These are phyloP conservation scores for Tetraodon nigroviridis DNA, from an alignment of 2,113 vertebrate species.

Conservation along the genomic window DNA sequence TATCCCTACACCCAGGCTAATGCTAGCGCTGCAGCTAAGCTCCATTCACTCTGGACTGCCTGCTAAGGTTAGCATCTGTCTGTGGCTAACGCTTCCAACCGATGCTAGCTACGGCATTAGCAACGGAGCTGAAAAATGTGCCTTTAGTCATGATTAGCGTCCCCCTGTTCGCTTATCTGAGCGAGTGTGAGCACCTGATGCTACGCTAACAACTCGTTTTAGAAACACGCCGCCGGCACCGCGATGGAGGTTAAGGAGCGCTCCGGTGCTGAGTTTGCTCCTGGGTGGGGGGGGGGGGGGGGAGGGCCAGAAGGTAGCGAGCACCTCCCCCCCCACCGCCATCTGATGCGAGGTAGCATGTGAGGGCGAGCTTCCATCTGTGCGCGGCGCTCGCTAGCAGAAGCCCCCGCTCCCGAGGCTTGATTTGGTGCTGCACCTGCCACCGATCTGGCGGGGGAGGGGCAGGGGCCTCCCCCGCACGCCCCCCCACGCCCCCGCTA, in stretches of 20 bases:
- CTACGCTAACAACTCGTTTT: constrained; percentile 44
- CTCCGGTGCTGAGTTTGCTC: constrained; percentile 48
- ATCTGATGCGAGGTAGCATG: constrained; percentile 80
- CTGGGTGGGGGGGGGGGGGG: constrained; percentile 25
- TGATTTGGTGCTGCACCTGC: constrained; percentile 81
- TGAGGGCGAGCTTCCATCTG: constrained; percentile 80
- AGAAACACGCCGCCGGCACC: constrained; percentile 30
- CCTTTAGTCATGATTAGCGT: no score
- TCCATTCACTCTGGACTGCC: no score
- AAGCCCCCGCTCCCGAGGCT: constrained; percentile 81
- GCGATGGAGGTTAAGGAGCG: constrained; percentile 65
- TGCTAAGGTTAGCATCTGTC: no score
- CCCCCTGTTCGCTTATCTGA: no score
- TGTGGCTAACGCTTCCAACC: no score
- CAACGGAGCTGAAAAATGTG: no score
- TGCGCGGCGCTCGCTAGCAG: constrained; percentile 74
- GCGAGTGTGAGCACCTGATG: no score
- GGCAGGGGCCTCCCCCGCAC: constrained; percentile 29
- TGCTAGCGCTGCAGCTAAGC: no score
- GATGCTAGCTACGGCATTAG: no score
- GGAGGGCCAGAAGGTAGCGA: constrained; percentile 55
- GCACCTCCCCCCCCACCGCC: constrained; percentile 67
- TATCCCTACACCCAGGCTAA: constrained; percentile 4
- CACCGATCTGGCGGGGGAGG: constrained; percentile 72
- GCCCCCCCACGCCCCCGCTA: constrained; percentile 63